Evolutionary conservation across 2,888 invertebrate genomes (phyloP).

Genomic region (Thelaira solivaga): DNA sequence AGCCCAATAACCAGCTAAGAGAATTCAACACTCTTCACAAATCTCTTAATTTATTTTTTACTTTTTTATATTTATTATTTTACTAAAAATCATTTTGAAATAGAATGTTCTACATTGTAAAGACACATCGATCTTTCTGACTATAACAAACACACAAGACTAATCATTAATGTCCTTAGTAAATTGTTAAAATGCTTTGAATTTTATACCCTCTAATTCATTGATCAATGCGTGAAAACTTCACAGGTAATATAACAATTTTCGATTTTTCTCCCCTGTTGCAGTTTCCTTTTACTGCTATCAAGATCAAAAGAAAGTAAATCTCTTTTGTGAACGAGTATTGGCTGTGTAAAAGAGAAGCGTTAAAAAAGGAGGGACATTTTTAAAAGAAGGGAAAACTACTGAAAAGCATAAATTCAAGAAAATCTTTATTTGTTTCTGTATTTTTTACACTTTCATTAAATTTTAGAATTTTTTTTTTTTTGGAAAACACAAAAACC

Average conservation of each 20-base stretch:
- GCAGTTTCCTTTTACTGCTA: neutral
- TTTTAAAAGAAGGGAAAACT: conserved; percentile 7
- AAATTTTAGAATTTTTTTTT: neutral
- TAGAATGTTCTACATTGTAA: too few species aligned
- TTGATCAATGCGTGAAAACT: conserved; percentile 5
- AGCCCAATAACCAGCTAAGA: too few species aligned
- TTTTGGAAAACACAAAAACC: neutral
- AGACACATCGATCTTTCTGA: too few species aligned
- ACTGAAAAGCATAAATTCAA: neutral
- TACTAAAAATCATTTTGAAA: too few species aligned
- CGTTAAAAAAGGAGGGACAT: conserved; percentile 58
- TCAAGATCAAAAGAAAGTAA: conserved; percentile 44
- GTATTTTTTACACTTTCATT: neutral
- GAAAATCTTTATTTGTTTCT: neutral
- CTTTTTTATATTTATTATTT: too few species aligned
- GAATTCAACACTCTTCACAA: too few species aligned
- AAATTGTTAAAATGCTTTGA: neutral
- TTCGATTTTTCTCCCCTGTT: neutral
- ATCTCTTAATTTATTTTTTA: too few species aligned
- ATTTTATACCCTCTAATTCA: neutral
- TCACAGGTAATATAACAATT: neutral
- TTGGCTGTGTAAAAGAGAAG: conserved; percentile 26
- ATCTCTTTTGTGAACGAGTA: conserved; percentile 18
- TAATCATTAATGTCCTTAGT: neutral
- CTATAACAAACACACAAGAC: neutral